Base-by-base conservation (phyloP, 1,140 invertebrate species). In the Ericerus pela region DNA sequence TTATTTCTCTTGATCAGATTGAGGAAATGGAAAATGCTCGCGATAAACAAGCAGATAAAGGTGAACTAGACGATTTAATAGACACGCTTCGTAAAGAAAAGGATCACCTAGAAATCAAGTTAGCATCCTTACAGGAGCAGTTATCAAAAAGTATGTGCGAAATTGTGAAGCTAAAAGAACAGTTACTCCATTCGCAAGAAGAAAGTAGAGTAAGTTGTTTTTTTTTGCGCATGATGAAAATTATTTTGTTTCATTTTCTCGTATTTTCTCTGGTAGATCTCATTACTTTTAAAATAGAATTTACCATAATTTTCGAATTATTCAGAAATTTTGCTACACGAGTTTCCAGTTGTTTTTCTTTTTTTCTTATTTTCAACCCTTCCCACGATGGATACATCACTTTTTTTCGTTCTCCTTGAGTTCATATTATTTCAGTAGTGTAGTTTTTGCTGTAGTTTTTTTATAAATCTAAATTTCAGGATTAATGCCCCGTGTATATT, bases 131-230 rank as follows among this genome's bases (percentile, higher is more conserved):
- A 24, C 81, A 85, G 60, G 85, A 89, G 68, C 80, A 86, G 57
- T 73, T 88, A 11, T 79, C 82, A 53, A 75, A 81, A 27, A 80
- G 77, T 51, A 80, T 85, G 64, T 80, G 81, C 57, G 88, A 92
- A 68, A 76, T 81, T 11, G 76, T 79, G 47, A 76, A 80, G 51
- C 68, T 88, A 11, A 79, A 78, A 64, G 82, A 88, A 63, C 80
- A 84, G 64, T 72, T 85, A 1, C 72, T 76, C 14, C 76, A 77
- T 20, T 67, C 85, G 31, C 84, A 86, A 64, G 85, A 90, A 64
- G 85, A 92, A 65, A 79, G 78, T 55, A 84, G 81, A 70, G 85
- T 82, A 55, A 63, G 41, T 53, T 38, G 55, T n/a, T 51, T 53
- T n/a, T 58, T 29, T 37, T 53, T 53, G 54, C 59, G 11, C 36